phyloP scores from a whole-genome alignment of 2,888 invertebrate species.

The Himalopsyche japonica region DNA sequence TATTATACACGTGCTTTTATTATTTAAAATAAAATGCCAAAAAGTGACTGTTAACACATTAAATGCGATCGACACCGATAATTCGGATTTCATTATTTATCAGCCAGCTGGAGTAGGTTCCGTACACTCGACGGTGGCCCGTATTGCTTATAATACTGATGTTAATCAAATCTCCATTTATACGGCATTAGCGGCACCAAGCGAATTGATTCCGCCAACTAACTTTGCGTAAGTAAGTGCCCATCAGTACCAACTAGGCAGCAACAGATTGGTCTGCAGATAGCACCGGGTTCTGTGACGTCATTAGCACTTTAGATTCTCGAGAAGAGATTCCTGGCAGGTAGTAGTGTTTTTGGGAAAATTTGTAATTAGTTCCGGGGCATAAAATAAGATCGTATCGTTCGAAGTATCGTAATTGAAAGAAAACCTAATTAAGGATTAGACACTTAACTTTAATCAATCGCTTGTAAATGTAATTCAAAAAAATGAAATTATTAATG shows the following conservation, averaged over 20 bases:
- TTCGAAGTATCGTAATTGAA: neutral
- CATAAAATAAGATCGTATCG: neutral
- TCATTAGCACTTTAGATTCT: neutral
- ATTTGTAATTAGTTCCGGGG: neutral
- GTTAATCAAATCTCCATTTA: neutral
- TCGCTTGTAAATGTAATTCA: neutral
- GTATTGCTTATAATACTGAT: neutral
- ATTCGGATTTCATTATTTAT: too few species aligned
- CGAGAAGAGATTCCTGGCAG: neutral
- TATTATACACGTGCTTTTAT: too few species aligned
- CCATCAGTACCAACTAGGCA: neutral
- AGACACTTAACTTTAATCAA: neutral
- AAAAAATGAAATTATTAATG: too few species aligned
- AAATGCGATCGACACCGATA: too few species aligned
- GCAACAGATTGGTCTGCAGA: neutral
- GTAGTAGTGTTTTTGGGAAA: neutral
- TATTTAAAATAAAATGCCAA: too few species aligned
- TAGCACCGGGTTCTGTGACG: neutral
- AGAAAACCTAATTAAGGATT: neutral
- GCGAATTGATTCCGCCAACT: neutral
- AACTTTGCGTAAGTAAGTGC: neutral
- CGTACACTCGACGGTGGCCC: neutral
- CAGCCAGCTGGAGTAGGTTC: too few species aligned
- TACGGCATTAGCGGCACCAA: neutral
- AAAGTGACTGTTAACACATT: too few species aligned